Conservation (phyloP, 35 echinoderm and acorn worm species). For the Strongylocentrotus purpuratus region DNA sequence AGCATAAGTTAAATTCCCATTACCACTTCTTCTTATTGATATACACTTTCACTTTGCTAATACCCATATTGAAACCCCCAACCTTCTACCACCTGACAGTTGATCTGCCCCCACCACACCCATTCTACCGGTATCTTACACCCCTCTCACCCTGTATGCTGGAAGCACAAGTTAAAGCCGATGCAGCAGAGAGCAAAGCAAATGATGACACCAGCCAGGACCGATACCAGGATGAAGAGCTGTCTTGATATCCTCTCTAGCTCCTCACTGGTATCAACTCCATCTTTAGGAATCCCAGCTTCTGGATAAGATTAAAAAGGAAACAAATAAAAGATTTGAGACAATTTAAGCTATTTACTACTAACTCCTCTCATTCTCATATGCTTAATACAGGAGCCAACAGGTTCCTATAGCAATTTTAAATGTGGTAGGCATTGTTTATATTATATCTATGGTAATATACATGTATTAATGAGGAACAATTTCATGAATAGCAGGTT, state of each 20-base stretch:
- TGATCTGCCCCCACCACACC: not conserved
- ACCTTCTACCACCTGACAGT: no score
- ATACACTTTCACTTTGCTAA: no score
- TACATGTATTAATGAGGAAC: no score
- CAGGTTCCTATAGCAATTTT: no score
- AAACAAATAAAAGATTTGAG: not conserved
- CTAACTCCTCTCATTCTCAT: no score
- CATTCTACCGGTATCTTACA: not conserved
- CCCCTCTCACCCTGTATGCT: conserved; percentile 82
- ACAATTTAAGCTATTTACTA: not conserved
- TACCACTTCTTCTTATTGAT: no score
- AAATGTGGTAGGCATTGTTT: no score
- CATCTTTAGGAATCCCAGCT: conserved; percentile 67
- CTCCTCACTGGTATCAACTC: conserved; percentile 57
- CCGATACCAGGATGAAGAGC: conserved; percentile 79
- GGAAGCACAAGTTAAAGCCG: conserved; percentile 82
- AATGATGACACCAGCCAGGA: conserved; percentile 77
- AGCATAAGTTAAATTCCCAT: conserved; percentile 94
- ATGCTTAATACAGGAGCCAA: no score
- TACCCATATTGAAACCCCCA: no score
- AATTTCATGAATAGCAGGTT: no score
- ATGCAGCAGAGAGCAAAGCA: conserved; percentile 79
- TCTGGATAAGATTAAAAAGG: conserved; percentile 12
- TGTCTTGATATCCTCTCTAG: conserved; percentile 75
- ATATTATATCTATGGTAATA: no score